Conservation (phyloP, 1,140 invertebrate genomes). For the Piezodorus guildinii region DNA sequence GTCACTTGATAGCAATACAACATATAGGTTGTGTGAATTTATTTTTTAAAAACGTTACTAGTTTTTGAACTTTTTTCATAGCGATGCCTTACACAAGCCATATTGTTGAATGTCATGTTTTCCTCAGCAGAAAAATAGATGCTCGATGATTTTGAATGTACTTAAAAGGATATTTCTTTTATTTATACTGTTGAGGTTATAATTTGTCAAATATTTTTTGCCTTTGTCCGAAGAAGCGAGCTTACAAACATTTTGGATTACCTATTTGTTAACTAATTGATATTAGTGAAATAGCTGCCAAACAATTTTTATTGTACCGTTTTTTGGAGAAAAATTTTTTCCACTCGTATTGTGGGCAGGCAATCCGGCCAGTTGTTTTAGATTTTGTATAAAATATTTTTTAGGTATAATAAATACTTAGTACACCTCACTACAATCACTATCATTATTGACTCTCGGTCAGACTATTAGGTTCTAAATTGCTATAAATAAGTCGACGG, state of each 20-base stretch:
- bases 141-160: not conserved
- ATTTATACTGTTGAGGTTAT: not conserved
- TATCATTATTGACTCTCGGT: not conserved
- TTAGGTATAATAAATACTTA: not conserved
- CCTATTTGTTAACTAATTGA: conserved; percentile 10
- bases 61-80: too few relatives aligned
- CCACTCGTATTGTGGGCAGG: conserved; percentile 17
- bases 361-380: conserved; percentile 25
- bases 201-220: not conserved
- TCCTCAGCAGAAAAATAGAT: conserved; percentile 3
- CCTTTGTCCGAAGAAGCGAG: conserved; percentile 24
- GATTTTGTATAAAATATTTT: conserved; percentile 19
- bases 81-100: too few relatives aligned
- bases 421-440: conserved; percentile 13
- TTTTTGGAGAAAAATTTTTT: not conserved
- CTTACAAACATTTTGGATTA: conserved; percentile 12
- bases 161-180: not conserved
- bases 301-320: too few relatives aligned
- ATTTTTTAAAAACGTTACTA: too few relatives aligned
- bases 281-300: too few relatives aligned
- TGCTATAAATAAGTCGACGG: too few relatives aligned
- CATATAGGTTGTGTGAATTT: too few relatives aligned
- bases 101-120: not conserved
- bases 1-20: too few relatives aligned
- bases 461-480: conserved; percentile 3